phyloP scores from a whole-genome alignment of 2,797 vertebrate species.

The Hypotaenidia okinawae region DNA sequence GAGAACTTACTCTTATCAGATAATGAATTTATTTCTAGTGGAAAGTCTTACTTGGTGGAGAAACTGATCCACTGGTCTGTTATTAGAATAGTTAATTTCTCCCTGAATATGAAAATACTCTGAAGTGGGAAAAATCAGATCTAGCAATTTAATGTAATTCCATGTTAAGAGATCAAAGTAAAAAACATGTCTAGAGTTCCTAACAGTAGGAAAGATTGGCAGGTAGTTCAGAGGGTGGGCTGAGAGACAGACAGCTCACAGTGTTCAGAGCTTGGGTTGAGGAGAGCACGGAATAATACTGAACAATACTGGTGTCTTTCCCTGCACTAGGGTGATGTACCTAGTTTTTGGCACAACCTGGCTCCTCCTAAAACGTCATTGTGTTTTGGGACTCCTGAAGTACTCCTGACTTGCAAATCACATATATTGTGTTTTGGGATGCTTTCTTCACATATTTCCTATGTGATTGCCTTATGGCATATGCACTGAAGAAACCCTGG shows the following conservation, averaged over 20 bases:
- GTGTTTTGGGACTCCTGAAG: background rate
- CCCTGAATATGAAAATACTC: background rate
- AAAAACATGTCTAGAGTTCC: background rate
- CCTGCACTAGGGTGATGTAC: background rate
- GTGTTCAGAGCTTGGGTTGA: background rate
- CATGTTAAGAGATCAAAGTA: background rate
- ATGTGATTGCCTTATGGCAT: background rate
- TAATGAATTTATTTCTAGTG: slow-evolving; percentile 42
- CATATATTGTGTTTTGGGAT: background rate
- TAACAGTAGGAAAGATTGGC: background rate
- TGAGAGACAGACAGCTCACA: background rate
- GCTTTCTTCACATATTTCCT: background rate
- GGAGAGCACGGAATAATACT: background rate
- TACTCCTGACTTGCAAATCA: background rate
- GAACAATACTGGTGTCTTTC: background rate
- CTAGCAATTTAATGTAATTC: background rate
- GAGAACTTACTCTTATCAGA: slow-evolving; percentile 37
- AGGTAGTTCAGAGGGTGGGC: background rate
- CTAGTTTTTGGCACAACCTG: background rate
- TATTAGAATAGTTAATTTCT: slow-evolving; percentile 13
- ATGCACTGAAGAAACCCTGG: background rate
- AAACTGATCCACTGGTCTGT: background rate
- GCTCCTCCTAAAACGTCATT: background rate
- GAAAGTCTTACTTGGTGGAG: background rate
- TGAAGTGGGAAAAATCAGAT: background rate